Evolutionary conservation across 2,113 vertebrate species (phyloP), one percentile per base, ranked within the genome.

Genomic region (Hippolais icterina): DNA sequence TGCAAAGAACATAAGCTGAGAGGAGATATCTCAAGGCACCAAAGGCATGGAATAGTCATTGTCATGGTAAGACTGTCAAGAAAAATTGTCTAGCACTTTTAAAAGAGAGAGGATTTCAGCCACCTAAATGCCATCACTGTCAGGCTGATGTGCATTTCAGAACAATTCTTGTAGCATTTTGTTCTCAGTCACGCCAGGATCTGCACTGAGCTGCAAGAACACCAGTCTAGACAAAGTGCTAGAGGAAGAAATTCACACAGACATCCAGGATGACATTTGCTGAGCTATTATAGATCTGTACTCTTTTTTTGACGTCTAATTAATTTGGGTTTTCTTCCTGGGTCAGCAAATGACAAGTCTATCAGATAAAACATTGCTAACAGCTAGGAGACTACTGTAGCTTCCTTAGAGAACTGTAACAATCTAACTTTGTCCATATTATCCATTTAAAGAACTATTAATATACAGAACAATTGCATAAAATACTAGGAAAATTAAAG

Each of bases 61-160:
- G 90, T 83, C 87, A 91, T 19, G 15, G 59, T 74, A 94, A 81
- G 60, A 52, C 42, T 70, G 71, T 83, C 96, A 96, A 75, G 82
- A 86, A 76, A 83, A 92, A 83, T 88, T 56, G 76, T 80, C 44
- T 59, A 56, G 59, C 64, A 3, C 52, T 86, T 94, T 46, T 41
- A 52, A 85, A 72, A 74, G 46, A 79, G 71, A 77, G 57, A 88
- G 46, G 53, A 74, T 83, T 96, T 90, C 85, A 88, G 88, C 82
- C 90, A 92, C 41, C 47, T 52, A 92, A 95, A 96, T 88, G 88
- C 76, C 93, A 93, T 75, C 64, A 47, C 68, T 90, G 90, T 94
- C 96, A 90, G 93, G n/a, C 76, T 96, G 93, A 94, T 94, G 90
- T 68, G 79, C 83, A 89, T 89, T 93, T 91, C 79, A 83, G 76